Base-by-base conservation (phyloP, 1,140 invertebrate genomes). In the Polyergus mexicanus region DNA sequence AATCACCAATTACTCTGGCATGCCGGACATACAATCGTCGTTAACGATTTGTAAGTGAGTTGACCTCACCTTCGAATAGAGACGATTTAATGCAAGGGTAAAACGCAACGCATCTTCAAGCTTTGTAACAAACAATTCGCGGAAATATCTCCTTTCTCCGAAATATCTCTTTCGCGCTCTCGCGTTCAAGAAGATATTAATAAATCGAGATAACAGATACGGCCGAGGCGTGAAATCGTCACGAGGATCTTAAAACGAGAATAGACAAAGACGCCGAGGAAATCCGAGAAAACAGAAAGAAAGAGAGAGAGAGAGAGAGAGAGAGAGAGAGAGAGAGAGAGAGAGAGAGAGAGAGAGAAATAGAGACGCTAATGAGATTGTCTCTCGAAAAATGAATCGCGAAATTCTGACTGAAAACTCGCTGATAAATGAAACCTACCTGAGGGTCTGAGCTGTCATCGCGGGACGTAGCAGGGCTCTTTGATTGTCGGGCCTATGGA, bases 401-500 rank as follows among this genome's bases (percentile, higher is more conserved):
- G 22, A 28, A 69, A 13, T 51, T 19, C 13, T 19, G 47, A 74
- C 32, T 58, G 77, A 83, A 28, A 85, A 85, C 32, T 68, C 41
- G 80, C 28, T 81, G 76, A 88, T 74, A 71, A 86, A 66, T 86
- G 77, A 89, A 72, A 94, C 95, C 93, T 95, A 95, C 95, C 95
- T 95, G 92, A 94, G 87, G 92, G 91, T 93, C 77, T 94, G 92
- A 89, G 92, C 87, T 71, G 93, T 92, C 86, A 92, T 92, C 72
- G 94, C 92, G 86, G 92, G 92, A 87, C 92, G 87, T 91, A 94
- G 90, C 84, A 94, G 93, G 87, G 94, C 93, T 92, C 94, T 92
- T 60, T 93, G 92, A 88, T 93, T 93, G 89, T 95, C 94, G 86
- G 94, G 94, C 91, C 94, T 94, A 89, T 95, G 94, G 65, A 95